Percentiles rank a stretch among this genome's conserved stretches.
phyloP scores from a whole-genome alignment of 2,113 vertebrate genomes.

The Polypterus bichir region DNA sequence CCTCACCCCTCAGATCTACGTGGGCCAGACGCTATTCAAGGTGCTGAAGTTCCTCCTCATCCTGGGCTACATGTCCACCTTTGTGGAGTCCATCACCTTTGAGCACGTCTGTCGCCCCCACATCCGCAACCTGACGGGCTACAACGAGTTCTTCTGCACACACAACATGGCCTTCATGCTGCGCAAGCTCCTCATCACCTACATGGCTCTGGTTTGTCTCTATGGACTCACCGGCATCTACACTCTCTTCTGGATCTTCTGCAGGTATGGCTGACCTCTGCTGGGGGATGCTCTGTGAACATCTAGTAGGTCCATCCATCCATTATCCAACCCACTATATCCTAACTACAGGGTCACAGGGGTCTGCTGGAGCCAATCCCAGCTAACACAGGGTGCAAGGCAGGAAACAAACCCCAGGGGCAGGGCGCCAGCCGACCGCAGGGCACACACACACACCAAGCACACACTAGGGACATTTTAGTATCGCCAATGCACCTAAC shows the following conservation, averaged over 20 bases:
- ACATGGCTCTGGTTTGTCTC: conserved; percentile 46
- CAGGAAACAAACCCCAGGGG: no score
- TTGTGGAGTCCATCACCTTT: conserved; percentile 50
- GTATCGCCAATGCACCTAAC: no score
- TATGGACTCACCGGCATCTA: conserved; percentile 49
- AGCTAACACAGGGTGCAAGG: no score
- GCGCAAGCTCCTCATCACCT: conserved; percentile 49
- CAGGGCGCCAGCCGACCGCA: no score
- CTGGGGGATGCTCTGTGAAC: background rate
- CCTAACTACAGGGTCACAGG: no score
- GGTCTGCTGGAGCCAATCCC: no score
- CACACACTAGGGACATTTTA: no score
- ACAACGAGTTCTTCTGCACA: conserved; percentile 50
- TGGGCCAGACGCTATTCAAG: conserved; percentile 55
- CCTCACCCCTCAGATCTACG: conserved; percentile 43
- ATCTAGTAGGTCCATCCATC: no score
- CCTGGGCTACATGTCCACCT: conserved; percentile 49
- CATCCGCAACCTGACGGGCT: conserved; percentile 41
- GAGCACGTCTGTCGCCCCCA: conserved; percentile 43
- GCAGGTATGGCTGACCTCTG: conserved; percentile 28
- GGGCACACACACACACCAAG: no score
- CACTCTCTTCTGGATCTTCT: conserved; percentile 54
- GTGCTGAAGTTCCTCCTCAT: conserved; percentile 42
- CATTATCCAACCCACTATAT: no score
- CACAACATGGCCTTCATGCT: conserved; percentile 58